A percentile compares a stretch with the other conserved stretches of the same genome.
phyloP scores from a whole-genome alignment of 2,888 invertebrate species.

The Mythimna impura region DNA sequence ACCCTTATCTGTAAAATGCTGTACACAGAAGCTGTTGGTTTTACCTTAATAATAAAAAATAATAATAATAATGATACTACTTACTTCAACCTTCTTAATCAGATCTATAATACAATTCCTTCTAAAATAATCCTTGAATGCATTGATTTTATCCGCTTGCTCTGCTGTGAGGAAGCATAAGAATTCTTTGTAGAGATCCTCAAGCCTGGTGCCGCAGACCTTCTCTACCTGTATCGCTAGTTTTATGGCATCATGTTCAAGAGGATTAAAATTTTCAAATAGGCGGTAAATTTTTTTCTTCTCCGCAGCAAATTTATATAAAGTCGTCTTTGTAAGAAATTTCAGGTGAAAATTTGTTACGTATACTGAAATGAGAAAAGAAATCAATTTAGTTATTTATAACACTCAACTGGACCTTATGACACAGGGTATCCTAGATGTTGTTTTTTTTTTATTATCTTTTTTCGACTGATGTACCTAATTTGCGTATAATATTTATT shows the following conservation, averaged over 20 bases:
- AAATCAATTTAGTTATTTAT: not conserved
- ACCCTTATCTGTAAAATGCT: too few relatives aligned
- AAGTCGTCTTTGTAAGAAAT: conserved; percentile 65
- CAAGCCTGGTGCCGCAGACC: conserved; percentile 67
- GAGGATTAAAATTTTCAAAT: conserved; percentile 72
- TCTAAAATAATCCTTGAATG: conserved; percentile 80
- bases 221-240: conserved; percentile 69
- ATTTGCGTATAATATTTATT: too few relatives aligned
- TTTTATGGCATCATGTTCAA: conserved; percentile 66
- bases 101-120: conserved; percentile 74
- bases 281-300: conserved; percentile 69
- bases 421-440: too few relatives aligned
- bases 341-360: conserved; percentile 78
- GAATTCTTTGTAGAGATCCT: conserved; percentile 82
- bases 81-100: conserved; percentile 78
- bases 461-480: too few relatives aligned
- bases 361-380: conserved; percentile 70
- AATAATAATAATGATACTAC: conserved; percentile 14
- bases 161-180: conserved; percentile 80
- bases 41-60: too few relatives aligned
- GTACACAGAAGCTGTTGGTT: too few relatives aligned
- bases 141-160: conserved; percentile 78
- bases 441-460: too few relatives aligned
- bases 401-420: too few relatives aligned
- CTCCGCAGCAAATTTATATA: conserved; percentile 50